Base-by-base conservation (phyloP, 1,140 invertebrate genomes). In the Steinernema feltiae region DNA sequence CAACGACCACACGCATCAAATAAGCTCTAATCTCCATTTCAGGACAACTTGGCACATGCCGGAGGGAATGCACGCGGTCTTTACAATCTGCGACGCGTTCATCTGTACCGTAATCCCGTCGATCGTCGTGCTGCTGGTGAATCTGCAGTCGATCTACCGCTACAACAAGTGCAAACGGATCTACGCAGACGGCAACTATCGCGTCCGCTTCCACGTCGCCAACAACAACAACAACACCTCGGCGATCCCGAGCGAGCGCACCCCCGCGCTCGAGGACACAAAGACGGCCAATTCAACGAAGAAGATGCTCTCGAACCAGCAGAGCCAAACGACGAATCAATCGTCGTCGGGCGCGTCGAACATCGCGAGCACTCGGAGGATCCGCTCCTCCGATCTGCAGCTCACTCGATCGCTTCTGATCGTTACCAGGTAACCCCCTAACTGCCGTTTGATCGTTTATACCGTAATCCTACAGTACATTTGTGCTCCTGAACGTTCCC, bases 81-180 rank as follows among this genome's bases (percentile, higher is more conserved):
- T 85, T 74, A 82, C 80, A 18, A 21, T 81, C 27, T 63, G 85
- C 70, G 84, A 85, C 75, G 86, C 85, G 12, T 78, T 83, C 31
- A n/a, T 85, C 17, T 85, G 84, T 46, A 85, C 83, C 1, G 72
- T 85, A 72, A 74, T 85, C n/a, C 84, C 84, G 3, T 78, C 82
- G 12, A 46, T 85, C 48, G 30, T 85, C 21, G 86, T 85, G 29
- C 81, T 86, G 70, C 70, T 86, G 0, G 84, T 86, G 17, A 85
- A 85, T 63, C 63, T 72, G n/a, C 73, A 85, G 48, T 79, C 78
- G 48, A 85, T 84, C 29, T 83, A 82, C 48, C 78, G 84, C 30
- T 85, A 85, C 72, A 74, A 80, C 7, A 82, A 86, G 76, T 85
- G 84, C 73, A 85, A 86, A 85, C 83, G 85, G 71, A 80, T 85